Evolutionary conservation across 2,888 invertebrate genomes (phyloP).

Genomic region (Tuta absoluta): DNA sequence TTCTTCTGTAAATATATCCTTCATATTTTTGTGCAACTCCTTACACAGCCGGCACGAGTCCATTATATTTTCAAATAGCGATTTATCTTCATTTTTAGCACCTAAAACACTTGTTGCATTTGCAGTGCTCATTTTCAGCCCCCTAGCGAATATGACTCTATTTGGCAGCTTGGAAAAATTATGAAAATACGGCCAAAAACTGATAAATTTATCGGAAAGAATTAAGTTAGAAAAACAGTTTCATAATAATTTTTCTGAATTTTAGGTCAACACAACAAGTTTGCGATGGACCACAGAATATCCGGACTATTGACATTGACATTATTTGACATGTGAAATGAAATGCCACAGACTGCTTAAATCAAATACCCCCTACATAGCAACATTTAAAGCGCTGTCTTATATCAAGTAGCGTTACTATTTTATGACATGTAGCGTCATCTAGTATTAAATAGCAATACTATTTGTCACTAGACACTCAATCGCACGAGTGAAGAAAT

Average conservation of each 20-base stretch:
- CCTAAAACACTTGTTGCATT: constrained; percentile 9
- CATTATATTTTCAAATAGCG: constrained; percentile 30
- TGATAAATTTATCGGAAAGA: neutral
- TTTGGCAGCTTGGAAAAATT: neutral
- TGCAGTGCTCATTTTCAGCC: neutral
- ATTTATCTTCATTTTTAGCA: constrained; percentile 15
- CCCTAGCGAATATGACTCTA: neutral
- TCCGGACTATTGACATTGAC: neutral
- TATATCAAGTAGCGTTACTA: too few species aligned
- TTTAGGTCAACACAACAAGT: neutral
- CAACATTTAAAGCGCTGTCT: too few species aligned
- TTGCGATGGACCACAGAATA: neutral
- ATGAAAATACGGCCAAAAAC: neutral
- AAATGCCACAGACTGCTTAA: neutral
- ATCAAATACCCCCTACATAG: too few species aligned
- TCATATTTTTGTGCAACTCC: constrained; percentile 41
- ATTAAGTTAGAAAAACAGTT: too few species aligned
- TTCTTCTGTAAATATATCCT: constrained; percentile 43
- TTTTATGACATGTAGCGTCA: too few species aligned
- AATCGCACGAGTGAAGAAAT: too few species aligned
- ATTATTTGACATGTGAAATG: neutral
- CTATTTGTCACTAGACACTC: too few species aligned
- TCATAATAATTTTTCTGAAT: neutral
- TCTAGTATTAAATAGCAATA: too few species aligned
- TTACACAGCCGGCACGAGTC: constrained; percentile 54